phyloP scores from a whole-genome alignment of 2,113 vertebrate species.

The Corynorhinus townsendii region DNA sequence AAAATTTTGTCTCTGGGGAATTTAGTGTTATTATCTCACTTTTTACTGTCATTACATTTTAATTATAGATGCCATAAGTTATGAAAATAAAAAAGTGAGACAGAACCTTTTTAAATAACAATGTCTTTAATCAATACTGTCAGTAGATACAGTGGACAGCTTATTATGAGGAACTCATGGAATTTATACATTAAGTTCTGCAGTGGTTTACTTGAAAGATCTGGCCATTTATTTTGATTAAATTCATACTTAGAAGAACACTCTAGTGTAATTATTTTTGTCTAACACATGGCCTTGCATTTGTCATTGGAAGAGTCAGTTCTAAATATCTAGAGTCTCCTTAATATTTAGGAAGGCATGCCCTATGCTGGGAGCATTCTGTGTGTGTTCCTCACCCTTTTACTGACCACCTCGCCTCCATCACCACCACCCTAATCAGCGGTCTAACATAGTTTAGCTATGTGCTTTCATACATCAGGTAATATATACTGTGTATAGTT shows the following conservation, averaged over 20 bases:
- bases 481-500: background rate
- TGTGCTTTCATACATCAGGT: background rate
- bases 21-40: background rate
- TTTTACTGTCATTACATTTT: constrained; percentile 1
- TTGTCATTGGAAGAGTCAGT: background rate
- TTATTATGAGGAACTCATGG: background rate
- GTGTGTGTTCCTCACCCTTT: background rate
- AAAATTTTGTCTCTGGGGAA: background rate
- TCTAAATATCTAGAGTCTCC: background rate
- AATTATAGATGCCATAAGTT: background rate
- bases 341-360: too few species aligned
- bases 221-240: background rate
- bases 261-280: background rate
- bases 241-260: background rate
- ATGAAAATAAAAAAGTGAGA: constrained; percentile 6
- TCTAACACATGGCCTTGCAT: background rate
- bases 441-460: background rate
- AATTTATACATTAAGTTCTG: background rate
- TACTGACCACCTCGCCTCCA: too few species aligned
- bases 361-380: background rate
- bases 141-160: background rate
- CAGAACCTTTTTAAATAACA: background rate
- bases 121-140: background rate
- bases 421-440: background rate
- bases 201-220: background rate